phyloP scores from a whole-genome alignment of 2,888 invertebrate species.

The Hydriomena furcata region DNA sequence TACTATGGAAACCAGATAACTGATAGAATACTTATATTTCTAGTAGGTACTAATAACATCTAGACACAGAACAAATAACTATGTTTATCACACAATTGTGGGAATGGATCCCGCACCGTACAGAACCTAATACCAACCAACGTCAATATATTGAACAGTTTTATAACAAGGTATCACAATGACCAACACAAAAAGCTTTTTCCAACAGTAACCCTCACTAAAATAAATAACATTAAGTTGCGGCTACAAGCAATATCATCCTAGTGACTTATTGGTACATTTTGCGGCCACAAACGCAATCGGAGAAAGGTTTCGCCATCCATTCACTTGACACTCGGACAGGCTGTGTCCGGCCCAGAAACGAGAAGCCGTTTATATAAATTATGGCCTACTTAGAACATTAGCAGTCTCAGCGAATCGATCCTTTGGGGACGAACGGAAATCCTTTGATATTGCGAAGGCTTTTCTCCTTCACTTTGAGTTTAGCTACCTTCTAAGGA shows the following conservation, averaged over 20 bases:
- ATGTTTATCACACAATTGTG: too few relatives aligned
- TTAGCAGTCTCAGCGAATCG: constrained; percentile 39
- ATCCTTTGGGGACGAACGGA: constrained; percentile 29
- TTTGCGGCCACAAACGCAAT: constrained; percentile 32
- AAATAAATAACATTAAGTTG: constrained; percentile 8
- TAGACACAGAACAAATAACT: too few relatives aligned
- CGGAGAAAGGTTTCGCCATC: constrained; percentile 33
- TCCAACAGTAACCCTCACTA: not conserved
- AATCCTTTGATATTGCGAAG: constrained; percentile 22
- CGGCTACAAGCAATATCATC: constrained; percentile 19
- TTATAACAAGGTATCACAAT: too few relatives aligned
- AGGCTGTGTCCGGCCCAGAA: constrained; percentile 29
- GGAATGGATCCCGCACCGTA: too few relatives aligned
- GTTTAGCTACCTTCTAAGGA: constrained; percentile 4
- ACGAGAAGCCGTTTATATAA: constrained; percentile 38
- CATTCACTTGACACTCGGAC: constrained; percentile 32
- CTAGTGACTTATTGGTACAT: constrained; percentile 34
- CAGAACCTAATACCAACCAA: too few relatives aligned
- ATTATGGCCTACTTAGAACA: constrained; percentile 41
- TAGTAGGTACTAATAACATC: too few relatives aligned
- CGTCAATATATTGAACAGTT: too few relatives aligned
- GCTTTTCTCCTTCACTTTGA: constrained; percentile 4
- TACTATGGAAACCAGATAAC: too few relatives aligned
- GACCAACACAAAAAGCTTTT: too few relatives aligned
- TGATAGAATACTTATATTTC: too few relatives aligned